Conservation (phyloP, 2,113 vertebrate species). For the Phrynosoma blainvillii region DNA sequence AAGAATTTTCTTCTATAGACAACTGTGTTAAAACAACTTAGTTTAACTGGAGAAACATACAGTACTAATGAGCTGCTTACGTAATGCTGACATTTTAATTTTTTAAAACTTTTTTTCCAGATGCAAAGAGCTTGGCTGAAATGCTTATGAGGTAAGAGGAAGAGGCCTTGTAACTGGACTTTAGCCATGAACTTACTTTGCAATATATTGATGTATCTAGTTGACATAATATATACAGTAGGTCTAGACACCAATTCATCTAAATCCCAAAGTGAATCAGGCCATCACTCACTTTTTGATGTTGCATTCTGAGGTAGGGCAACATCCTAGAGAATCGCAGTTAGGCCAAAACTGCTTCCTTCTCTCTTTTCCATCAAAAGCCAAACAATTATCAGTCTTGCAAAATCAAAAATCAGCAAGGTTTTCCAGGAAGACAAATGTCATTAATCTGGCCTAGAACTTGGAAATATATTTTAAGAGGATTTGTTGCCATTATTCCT, state of each 20-base stretch:
- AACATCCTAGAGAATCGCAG: too few species aligned
- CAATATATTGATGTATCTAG: too few species aligned
- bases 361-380: neutral
- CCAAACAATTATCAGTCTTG: neutral
- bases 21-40: slow-evolving; percentile 20
- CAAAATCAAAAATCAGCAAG: neutral
- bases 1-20: slow-evolving; percentile 18
- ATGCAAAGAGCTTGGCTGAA: slow-evolving; percentile 98
- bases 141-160: slow-evolving; percentile 97
- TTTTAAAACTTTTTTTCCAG: slow-evolving; percentile 79
- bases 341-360: neutral
- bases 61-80: slow-evolving; percentile 7
- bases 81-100: slow-evolving; percentile 59
- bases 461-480: neutral
- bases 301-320: too few species aligned
- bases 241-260: too few species aligned
- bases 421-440: neutral
- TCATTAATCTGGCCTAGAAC: neutral
- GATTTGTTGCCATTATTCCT: neutral
- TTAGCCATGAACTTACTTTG: too few species aligned
- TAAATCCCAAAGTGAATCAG: too few species aligned
- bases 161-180: too few species aligned
- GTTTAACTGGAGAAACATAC: slow-evolving; percentile 21
- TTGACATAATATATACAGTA: too few species aligned
- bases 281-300: too few species aligned